A percentile compares a stretch with the other conserved stretches of the same genome.
phyloP scores from a whole-genome alignment of 2,888 invertebrate species.

The Luperina nickerlii region DNA sequence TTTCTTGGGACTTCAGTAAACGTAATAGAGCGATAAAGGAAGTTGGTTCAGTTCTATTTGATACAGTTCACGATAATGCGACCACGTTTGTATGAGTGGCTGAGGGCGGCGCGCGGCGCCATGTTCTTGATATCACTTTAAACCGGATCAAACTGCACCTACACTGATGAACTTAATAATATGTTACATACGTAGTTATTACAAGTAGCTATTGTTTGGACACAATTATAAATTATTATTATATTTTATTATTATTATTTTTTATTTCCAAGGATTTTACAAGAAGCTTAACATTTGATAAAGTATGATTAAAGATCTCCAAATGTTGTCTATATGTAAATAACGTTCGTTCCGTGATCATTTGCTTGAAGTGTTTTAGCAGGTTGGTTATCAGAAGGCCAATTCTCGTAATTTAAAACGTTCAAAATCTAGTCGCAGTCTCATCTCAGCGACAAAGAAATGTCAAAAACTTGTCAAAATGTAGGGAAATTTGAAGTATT shows the following conservation, averaged over 20 bases:
- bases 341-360: background rate
- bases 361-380: background rate
- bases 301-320: background rate
- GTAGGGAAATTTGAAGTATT: too few species aligned
- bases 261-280: background rate
- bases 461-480: too few species aligned
- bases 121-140: conserved; percentile 42
- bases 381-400: background rate
- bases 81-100: conserved; percentile 25
- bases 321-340: background rate
- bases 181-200: conserved; percentile 22
- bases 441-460: too few species aligned
- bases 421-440: too few species aligned
- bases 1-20: conserved; percentile 17
- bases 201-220: conserved; percentile 13
- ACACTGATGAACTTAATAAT: conserved; percentile 39
- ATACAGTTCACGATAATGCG: conserved; percentile 48
- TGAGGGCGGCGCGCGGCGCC: conserved; percentile 44
- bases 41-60: conserved; percentile 23
- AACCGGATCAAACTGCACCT: conserved; percentile 52
- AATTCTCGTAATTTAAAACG: too few species aligned
- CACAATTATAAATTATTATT: background rate
- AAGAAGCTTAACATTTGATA: background rate
- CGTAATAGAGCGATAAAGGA: conserved; percentile 39
- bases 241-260: background rate